Evolutionary conservation across 2,113 vertebrate genomes (phyloP).

Genomic region (Canis aureus): DNA sequence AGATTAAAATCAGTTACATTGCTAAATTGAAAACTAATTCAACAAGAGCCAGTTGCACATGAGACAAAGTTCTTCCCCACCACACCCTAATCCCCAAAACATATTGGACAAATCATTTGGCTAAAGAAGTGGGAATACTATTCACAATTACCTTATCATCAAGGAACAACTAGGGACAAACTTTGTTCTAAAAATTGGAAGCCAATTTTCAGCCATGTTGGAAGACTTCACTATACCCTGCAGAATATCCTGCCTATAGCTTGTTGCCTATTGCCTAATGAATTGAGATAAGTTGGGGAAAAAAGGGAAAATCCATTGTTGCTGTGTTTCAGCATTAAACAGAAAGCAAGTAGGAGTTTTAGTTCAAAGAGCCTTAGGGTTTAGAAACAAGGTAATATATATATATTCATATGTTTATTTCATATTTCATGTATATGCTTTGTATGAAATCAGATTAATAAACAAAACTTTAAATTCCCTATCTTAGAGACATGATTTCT

Average conservation of each 20-base stretch:
- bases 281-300: neutral
- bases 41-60: neutral
- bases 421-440: neutral
- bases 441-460: neutral
- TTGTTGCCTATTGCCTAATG: neutral
- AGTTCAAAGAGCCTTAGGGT: neutral
- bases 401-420: neutral
- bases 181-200: constrained; percentile 31
- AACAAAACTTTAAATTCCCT: constrained; percentile 9
- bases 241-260: neutral
- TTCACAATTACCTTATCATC: neutral
- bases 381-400: neutral
- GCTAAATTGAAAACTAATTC: constrained; percentile 52
- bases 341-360: neutral
- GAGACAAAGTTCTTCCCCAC: constrained; percentile 10
- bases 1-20: constrained; percentile 47
- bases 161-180: neutral
- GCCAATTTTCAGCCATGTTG: neutral
- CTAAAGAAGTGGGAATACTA: neutral
- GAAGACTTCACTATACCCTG: neutral
- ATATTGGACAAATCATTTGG: neutral
- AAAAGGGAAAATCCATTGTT: neutral
- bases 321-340: neutral
- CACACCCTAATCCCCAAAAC: neutral
- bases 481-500: neutral